Evolutionary conservation across 2,797 vertebrate genomes (phyloP).

Genomic region (Staurois parvus): DNA sequence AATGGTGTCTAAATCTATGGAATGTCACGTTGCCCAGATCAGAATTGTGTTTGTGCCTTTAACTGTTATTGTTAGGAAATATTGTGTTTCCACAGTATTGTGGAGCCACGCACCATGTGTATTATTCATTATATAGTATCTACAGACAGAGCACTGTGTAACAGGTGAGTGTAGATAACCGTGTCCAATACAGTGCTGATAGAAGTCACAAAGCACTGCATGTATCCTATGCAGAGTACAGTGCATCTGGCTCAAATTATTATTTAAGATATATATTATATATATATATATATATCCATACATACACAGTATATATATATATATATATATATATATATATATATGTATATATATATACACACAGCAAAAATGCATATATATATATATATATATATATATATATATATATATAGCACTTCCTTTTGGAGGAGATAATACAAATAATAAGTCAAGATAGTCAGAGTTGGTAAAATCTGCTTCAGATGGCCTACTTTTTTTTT

Average conservation of each 20-base stretch:
- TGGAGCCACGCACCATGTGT: conserved; percentile 13
- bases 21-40: conserved; percentile 3
- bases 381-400: neutral
- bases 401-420: neutral
- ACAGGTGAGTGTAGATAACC: neutral
- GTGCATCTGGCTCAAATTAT: neutral
- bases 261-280: neutral
- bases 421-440: no score
- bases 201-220: neutral
- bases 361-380: no score
- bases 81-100: conserved; percentile 24
- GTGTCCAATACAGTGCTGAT: conserved; percentile 12
- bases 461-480: no score
- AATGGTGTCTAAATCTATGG: conserved; percentile 26
- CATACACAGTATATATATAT: no score
- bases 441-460: no score
- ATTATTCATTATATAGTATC: conserved; percentile 30
- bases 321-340: no score
- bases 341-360: no score
- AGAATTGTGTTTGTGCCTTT: conserved; percentile 58
- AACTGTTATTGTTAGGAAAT: conserved; percentile 33
- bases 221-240: conserved; percentile 21
- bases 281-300: neutral
- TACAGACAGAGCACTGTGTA: conserved; percentile 2
- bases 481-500: no score